Evolutionary conservation across 2,888 invertebrate species (phyloP).

Genomic region (Drosophila anceps): DNA sequence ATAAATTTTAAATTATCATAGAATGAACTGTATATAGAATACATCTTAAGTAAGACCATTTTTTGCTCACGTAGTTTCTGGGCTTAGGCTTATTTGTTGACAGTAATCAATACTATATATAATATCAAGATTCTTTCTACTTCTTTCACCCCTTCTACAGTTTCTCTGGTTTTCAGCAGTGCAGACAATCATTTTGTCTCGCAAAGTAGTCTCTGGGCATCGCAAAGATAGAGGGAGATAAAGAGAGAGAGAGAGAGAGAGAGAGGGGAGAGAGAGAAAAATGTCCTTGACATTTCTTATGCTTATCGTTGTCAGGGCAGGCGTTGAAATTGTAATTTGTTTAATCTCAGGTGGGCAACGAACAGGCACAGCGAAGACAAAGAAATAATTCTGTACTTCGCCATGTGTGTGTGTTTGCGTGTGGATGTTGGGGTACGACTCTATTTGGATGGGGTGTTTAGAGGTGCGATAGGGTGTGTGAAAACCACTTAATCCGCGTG

Average conservation of each 20-base stretch:
- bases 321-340: conserved; percentile 80
- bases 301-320: conserved; percentile 77
- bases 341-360: conserved; percentile 69
- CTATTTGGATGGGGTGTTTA: conserved; percentile 17
- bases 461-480: conserved; percentile 5
- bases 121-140: not conserved
- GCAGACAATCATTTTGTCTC: conserved; percentile 26
- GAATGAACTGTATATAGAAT: too few species aligned
- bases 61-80: too few species aligned
- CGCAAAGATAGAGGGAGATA: not conserved
- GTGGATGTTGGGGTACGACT: conserved; percentile 23
- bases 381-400: conserved; percentile 14
- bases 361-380: conserved; percentile 27
- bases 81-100: too few species aligned
- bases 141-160: not conserved
- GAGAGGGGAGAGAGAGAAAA: conserved; percentile 42
- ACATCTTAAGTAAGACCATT: too few species aligned
- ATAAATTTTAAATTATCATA: too few species aligned
- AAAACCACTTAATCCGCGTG: conserved; percentile 57
- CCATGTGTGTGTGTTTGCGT: conserved; percentile 5
- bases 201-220: conserved; percentile 17
- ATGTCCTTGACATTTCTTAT: conserved; percentile 80
- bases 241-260: not conserved
- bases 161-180: conserved; percentile 15
- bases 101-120: too few species aligned